Percentiles rank a stretch among this genome's conserved stretches.
Conservation (phyloP, 1,140 invertebrate genomes). For the Fopius arisanus region DNA sequence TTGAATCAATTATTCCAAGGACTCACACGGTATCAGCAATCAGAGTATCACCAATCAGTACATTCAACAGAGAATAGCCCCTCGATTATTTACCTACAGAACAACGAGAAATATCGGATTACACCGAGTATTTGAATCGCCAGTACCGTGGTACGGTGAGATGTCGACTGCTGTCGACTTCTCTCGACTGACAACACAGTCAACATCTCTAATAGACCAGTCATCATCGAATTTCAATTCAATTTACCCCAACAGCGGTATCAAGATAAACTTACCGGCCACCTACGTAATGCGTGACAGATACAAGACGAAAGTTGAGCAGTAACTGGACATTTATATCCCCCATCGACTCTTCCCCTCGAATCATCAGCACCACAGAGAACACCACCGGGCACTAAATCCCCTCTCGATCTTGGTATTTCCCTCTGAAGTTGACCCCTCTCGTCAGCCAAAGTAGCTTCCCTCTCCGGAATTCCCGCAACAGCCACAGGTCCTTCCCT, state of each 20-base stretch:
- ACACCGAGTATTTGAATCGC: too few relatives aligned
- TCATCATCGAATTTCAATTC: neutral
- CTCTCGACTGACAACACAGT: too few relatives aligned
- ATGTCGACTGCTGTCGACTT: too few relatives aligned
- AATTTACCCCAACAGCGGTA: neutral
- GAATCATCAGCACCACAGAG: neutral
- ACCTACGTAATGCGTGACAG: neutral
- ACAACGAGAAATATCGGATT: too few relatives aligned
- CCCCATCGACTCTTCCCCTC: neutral
- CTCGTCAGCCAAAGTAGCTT: neutral
- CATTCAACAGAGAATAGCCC: too few relatives aligned
- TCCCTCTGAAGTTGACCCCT: neutral
- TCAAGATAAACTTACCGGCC: conserved; percentile 2
- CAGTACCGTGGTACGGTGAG: too few relatives aligned
- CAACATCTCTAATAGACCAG: too few relatives aligned
- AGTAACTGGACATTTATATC: neutral
- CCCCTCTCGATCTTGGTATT: neutral
- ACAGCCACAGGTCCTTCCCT: neutral
- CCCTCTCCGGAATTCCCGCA: neutral
- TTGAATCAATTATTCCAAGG: too few relatives aligned
- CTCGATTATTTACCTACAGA: too few relatives aligned
- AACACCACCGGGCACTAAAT: neutral
- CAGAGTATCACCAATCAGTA: too few relatives aligned
- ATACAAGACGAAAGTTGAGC: neutral
- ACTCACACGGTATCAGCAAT: too few relatives aligned